Evolutionary conservation across 1,140 invertebrate genomes (phyloP).

Genomic region (Achroia grisella): DNA sequence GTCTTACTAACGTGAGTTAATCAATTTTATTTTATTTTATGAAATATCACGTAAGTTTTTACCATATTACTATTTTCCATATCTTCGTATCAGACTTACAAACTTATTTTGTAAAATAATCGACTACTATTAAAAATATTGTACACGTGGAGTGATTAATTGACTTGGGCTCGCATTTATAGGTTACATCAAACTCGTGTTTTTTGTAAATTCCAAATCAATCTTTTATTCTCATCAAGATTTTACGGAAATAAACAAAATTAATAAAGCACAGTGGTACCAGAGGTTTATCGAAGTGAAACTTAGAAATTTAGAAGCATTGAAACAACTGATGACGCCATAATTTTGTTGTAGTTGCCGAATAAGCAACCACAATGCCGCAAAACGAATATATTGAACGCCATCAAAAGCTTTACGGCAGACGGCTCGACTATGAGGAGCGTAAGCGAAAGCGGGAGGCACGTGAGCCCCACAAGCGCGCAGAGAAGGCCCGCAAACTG

Average conservation of each 20-base stretch:
- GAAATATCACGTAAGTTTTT: constrained; percentile 14
- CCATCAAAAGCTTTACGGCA: constrained; percentile 95
- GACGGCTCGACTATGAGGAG: constrained; percentile 98
- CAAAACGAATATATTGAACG: constrained; percentile 99
- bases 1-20: constrained; percentile 66
- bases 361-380: constrained; percentile 85
- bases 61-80: too few species aligned
- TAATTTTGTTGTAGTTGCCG: constrained; percentile 70
- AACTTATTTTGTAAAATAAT: too few species aligned
- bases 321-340: constrained; percentile 35
- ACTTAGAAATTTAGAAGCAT: background rate
- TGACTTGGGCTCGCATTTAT: too few species aligned
- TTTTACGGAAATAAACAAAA: too few species aligned
- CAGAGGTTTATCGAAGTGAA: too few species aligned
- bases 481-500: constrained; percentile 92
- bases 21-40: constrained; percentile 27
- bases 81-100: too few species aligned
- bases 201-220: too few species aligned
- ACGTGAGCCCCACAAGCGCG: constrained; percentile 90
- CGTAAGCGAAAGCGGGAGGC: constrained; percentile 96
- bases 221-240: too few species aligned
- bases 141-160: too few species aligned
- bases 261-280: too few species aligned
- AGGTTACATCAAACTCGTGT: too few species aligned
- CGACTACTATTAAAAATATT: too few species aligned